These are phyloP conservation scores for Terebella lapidaria DNA, from an alignment of 2,888 invertebrate species.

Conservation along the genomic window DNA sequence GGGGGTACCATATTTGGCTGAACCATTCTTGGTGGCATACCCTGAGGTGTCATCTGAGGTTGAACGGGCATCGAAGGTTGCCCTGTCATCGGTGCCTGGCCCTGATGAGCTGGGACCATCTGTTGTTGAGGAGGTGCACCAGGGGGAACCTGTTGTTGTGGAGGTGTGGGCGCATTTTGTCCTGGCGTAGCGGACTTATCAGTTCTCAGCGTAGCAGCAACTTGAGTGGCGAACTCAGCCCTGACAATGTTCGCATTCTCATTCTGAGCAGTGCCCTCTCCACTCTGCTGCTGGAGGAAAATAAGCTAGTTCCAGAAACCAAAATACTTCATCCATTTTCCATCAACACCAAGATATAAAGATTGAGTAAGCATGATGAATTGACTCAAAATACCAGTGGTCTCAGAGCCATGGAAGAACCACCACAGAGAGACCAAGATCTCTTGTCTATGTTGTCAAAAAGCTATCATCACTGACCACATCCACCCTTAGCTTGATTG, in stretches of 20 bases:
- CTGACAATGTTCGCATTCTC: neutral
- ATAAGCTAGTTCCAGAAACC: too few relatives aligned
- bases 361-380: neutral
- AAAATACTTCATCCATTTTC: too few relatives aligned
- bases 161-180: neutral
- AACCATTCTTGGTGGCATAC: too few relatives aligned
- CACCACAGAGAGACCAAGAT: neutral
- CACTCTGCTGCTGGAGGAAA: too few relatives aligned
- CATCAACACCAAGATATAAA: neutral
- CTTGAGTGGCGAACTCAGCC: neutral
- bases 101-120: too few relatives aligned
- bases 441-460: neutral
- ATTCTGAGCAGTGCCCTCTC: neutral
- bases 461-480: neutral
- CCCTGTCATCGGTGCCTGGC: too few relatives aligned
- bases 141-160: neutral
- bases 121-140: too few relatives aligned
- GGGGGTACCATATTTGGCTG: neutral
- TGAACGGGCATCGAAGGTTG: too few relatives aligned
- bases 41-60: too few relatives aligned
- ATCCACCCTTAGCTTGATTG: too few relatives aligned
- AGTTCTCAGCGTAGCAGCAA: neutral
- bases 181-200: neutral
- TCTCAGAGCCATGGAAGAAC: neutral
- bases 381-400: neutral